A percentile compares a stretch with the other conserved stretches of the same genome.
Evolutionary conservation across 2,113 vertebrate genomes (phyloP).

Genomic region (Pseudorhombus dupliciocellatus): DNA sequence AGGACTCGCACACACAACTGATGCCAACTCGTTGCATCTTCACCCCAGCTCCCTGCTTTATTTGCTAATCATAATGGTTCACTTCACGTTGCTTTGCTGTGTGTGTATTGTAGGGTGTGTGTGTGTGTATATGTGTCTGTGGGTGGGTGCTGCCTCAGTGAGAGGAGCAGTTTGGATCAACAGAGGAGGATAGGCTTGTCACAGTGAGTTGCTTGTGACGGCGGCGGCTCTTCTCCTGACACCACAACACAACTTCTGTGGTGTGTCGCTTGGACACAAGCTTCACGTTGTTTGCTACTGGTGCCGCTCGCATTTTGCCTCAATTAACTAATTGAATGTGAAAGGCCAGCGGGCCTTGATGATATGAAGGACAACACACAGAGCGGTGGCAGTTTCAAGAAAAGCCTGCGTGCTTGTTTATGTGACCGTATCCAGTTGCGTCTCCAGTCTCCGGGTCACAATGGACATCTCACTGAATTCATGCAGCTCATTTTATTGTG

Average conservation of each 20-base stretch:
- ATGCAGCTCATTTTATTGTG: not conserved
- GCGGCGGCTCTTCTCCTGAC: conserved; percentile 66
- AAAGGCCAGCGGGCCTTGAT: conserved; percentile 73
- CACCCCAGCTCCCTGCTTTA: conserved; percentile 32
- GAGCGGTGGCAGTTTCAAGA: conserved; percentile 55
- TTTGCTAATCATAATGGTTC: conserved; percentile 53
- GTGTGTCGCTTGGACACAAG: conserved; percentile 74
- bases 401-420: conserved; percentile 64
- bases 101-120: conserved; percentile 18
- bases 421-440: conserved; percentile 12
- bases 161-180: conserved; percentile 55
- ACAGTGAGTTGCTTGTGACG: conserved; percentile 69
- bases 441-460: conserved; percentile 1
- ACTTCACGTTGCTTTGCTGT: conserved; percentile 37
- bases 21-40: conserved; percentile 55
- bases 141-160: conserved; percentile 26
- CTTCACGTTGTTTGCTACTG: conserved; percentile 74
- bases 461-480: conserved; percentile 2
- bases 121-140: conserved; percentile 27
- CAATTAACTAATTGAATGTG: conserved; percentile 83
- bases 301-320: conserved; percentile 79
- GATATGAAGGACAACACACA: conserved; percentile 76
- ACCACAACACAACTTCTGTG: conserved; percentile 76
- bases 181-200: conserved; percentile 74
- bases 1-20: conserved; percentile 41